A percentile compares a stretch with the other conserved stretches of the same genome.
Conservation (phyloP, 2,113 vertebrate genomes). For the Nematolebias whitei region DNA sequence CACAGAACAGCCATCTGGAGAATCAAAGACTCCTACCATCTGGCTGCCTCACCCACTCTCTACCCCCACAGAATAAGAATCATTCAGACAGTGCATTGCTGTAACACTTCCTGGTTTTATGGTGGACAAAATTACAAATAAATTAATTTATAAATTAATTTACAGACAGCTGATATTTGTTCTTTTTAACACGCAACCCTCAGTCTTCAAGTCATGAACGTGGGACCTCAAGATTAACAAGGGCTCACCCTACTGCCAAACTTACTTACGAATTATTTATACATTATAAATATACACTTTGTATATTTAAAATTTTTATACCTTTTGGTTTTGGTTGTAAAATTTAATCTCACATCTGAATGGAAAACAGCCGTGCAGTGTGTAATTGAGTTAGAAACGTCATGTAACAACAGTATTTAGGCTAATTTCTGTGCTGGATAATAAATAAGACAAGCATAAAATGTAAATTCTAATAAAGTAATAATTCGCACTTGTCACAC, state of each 20-base stretch:
- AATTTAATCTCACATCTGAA: constrained; percentile 19
- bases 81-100: constrained; percentile 61
- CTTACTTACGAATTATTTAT: constrained; percentile 20
- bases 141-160: neutral
- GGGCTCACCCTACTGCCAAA: constrained; percentile 11
- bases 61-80: constrained; percentile 80
- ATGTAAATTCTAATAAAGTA: neutral
- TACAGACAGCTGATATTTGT: neutral
- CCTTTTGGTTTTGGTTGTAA: neutral
- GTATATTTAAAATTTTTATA: too few species aligned
- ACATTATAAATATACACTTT: too few species aligned
- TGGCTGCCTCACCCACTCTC: constrained; percentile 79
- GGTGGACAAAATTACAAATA: constrained; percentile 4
- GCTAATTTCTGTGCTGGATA: neutral
- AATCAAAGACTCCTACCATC: constrained; percentile 84
- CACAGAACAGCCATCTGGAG: constrained; percentile 86
- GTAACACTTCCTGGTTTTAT: constrained; percentile 54
- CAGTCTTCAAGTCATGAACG: constrained; percentile 5
- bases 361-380: neutral
- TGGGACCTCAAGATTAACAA: constrained; percentile 24
- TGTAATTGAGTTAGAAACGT: constrained; percentile 6
- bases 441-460: neutral
- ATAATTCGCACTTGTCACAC: neutral
- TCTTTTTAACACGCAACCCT: constrained; percentile 10
- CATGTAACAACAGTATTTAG: neutral